Evolutionary conservation across 2,797 vertebrate species (phyloP).

Genomic region (Urocyon cinereoargenteus): DNA sequence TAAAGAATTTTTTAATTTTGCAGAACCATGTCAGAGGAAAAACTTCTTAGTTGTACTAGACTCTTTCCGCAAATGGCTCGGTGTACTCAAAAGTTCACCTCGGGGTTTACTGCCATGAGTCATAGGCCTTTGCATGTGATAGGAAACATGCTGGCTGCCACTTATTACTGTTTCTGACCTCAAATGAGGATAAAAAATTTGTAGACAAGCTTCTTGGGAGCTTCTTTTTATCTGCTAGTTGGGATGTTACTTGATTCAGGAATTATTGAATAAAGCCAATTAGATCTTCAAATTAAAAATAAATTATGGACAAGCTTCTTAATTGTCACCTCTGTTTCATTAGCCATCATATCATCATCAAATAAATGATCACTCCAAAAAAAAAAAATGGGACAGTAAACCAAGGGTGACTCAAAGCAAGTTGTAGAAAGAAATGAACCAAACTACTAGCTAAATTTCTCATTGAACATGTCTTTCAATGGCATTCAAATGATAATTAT

Average conservation of each 20-base stretch:
- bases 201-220: neutral
- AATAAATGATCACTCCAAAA: constrained; percentile 15
- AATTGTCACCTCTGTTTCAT: neutral
- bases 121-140: neutral
- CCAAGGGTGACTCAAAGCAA: neutral
- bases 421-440: neutral
- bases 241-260: neutral
- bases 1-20: neutral
- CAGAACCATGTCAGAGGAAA: constrained; percentile 23
- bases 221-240: neutral
- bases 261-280: neutral
- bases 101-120: neutral
- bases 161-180: neutral
- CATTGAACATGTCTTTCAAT: neutral
- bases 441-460: neutral
- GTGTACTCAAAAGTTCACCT: neutral
- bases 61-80: neutral
- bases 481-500: constrained; percentile 4
- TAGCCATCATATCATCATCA: constrained; percentile 10
- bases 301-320: neutral
- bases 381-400: constrained; percentile 34
- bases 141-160: neutral
- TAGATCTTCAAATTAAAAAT: neutral
- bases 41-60: neutral
- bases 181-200: constrained; percentile 13